Evolutionary conservation across 1,140 invertebrate species (phyloP).

Genomic region (Pseudobourletiella spinata): DNA sequence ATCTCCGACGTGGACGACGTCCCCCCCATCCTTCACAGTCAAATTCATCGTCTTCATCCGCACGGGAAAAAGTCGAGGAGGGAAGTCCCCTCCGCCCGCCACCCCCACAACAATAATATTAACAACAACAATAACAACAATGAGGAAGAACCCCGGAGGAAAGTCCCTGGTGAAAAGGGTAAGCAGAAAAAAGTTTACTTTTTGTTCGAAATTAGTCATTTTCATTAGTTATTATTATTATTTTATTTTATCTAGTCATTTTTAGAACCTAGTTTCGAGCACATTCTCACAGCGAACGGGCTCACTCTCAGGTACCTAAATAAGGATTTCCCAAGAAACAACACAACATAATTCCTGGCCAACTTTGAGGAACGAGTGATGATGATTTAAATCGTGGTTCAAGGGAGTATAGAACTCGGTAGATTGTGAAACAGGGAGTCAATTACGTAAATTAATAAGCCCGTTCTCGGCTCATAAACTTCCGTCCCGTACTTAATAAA

Average conservation of each 20-base stretch:
- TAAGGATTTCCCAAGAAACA: no score
- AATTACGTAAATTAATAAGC: conserved; percentile 35
- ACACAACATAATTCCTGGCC: no score
- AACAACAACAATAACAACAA: neutral
- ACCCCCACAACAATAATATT: conserved; percentile 2
- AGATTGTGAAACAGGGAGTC: neutral
- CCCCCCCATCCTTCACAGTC: neutral
- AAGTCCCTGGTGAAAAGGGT: neutral
- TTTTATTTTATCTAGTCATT: neutral
- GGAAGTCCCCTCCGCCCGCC: neutral
- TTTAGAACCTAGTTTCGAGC: neutral
- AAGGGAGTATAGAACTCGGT: neutral
- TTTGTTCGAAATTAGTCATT: neutral
- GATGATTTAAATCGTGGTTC: neutral
- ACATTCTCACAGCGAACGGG: no score
- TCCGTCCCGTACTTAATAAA: neutral
- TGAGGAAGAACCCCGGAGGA: neutral
- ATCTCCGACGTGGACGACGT: neutral
- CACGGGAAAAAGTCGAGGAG: neutral
- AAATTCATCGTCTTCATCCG: no score
- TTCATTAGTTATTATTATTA: neutral
- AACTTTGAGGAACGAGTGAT: no score
- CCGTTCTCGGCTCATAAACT: neutral
- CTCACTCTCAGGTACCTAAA: no score
- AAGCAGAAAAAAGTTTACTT: no score